Evolutionary conservation across 1,140 invertebrate species (phyloP).

Genomic region (Lasioglossum albipes): DNA sequence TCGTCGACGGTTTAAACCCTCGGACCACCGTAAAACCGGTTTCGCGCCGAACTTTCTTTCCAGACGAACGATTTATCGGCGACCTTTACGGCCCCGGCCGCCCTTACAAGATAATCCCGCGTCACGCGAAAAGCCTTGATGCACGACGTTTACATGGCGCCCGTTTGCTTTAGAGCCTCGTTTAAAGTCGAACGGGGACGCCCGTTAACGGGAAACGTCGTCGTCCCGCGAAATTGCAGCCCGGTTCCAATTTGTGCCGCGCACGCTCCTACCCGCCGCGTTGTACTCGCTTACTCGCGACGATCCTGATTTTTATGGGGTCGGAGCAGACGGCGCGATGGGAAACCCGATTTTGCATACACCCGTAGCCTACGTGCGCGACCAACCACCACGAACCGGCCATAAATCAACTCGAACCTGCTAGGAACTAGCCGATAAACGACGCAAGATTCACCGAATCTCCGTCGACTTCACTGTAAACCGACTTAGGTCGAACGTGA

Average conservation of each 20-base stretch:
- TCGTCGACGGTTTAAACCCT: conserved; percentile 30
- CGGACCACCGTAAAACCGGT: conserved; percentile 62
- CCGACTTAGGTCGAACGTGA: too few relatives aligned
- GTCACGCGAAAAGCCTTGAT: conserved; percentile 43
- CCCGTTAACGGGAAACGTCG: conserved; percentile 22
- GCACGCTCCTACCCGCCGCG: not conserved
- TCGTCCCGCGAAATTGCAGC: conserved; percentile 4
- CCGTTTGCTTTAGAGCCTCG: conserved; percentile 37
- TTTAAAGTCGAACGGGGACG: conserved; percentile 36
- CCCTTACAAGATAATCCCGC: conserved; percentile 61
- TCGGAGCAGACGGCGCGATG: too few relatives aligned
- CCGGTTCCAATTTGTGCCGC: not conserved
- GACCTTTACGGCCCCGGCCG: conserved; percentile 41
- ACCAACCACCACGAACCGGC: too few relatives aligned
- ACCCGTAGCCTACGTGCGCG: too few relatives aligned
- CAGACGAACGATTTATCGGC: conserved; percentile 58
- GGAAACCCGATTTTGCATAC: too few relatives aligned
- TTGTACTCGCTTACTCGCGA: not conserved
- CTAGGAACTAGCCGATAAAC: too few relatives aligned
- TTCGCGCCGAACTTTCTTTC: conserved; percentile 58
- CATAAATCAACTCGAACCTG: too few relatives aligned
- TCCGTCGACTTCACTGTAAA: too few relatives aligned
- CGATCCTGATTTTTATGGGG: not conserved
- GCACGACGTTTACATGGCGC: conserved; percentile 46
- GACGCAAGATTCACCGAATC: too few relatives aligned